Percentiles rank a stretch among this genome's conserved stretches.
These are phyloP conservation scores for Alsophila aescularia DNA, from an alignment of 2,888 invertebrate species.

Conservation along the genomic window DNA sequence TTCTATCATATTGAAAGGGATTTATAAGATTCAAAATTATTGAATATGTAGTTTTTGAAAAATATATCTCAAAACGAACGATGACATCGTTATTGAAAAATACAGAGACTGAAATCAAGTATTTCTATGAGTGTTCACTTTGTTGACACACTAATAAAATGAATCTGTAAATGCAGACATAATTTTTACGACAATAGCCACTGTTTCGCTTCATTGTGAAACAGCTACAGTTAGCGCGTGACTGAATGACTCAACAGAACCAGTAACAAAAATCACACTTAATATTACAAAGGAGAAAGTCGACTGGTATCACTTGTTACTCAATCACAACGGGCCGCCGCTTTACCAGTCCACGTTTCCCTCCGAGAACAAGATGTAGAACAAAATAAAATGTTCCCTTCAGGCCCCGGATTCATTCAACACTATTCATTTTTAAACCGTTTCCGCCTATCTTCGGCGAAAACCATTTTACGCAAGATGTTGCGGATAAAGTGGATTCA, in stretches of 20 bases:
- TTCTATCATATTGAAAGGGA: no score
- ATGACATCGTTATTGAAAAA: no score
- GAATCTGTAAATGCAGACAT: background rate
- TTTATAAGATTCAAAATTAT: no score
- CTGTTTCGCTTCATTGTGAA: constrained; percentile 16
- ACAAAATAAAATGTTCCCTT: constrained; percentile 25
- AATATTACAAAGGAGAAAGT: constrained; percentile 33
- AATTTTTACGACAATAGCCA: background rate
- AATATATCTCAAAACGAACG: no score
- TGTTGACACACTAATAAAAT: background rate
- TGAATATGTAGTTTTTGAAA: no score
- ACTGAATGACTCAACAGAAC: constrained; percentile 24
- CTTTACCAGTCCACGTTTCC: constrained; percentile 18
- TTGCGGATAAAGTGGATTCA: no score
- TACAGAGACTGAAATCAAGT: no score
- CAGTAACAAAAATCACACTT: constrained; percentile 30
- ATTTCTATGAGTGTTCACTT: no score
- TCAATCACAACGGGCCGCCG: constrained; percentile 25
- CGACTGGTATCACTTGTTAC: constrained; percentile 31
- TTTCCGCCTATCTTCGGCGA: constrained; percentile 12
- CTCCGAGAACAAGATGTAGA: constrained; percentile 16
- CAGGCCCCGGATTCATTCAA: constrained; percentile 19
- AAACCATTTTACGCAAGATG: background rate
- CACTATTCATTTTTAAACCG: constrained; percentile 27
- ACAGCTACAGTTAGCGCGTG: constrained; percentile 23